Evolutionary conservation across 2,797 vertebrate genomes (phyloP), one percentile per base, ranked within the genome.

Genomic region (Pangasius macronema): DNA sequence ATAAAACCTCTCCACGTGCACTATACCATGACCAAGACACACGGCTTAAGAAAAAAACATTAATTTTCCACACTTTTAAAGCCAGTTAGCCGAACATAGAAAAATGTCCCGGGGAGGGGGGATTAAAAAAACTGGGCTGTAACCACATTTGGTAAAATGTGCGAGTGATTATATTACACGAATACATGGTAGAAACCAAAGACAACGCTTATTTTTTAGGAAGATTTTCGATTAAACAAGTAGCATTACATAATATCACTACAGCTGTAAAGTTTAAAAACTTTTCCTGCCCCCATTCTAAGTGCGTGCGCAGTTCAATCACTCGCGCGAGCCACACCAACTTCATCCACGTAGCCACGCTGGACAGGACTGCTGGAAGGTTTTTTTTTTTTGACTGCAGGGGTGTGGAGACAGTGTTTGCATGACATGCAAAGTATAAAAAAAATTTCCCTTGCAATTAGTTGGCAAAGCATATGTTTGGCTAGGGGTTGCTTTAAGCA

Each of bases 381-480:
- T 9, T 0, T 30, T 33, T 36, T 57, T 81, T 65, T 42, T 46
- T 59, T 27, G 13, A 82, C 84, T 86, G 5, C 27, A 70, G 0
- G 61, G 81, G 80, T 63, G 80, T 81, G 59, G 90, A 67, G 53
- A 42, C 81, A 51, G 53, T 11, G 10, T 91, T 91, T 90, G 88
- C 91, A 89, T 91, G 61, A 6, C 33, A 91, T 89, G 91, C 91
- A 90, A 90, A 90, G 20, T 14, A 30, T 46, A 22, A n/a, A 72
- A 83, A 83, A 36, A 83, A 86, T 82, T 88, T 55, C 76, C 84
- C 82, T 83, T 39, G 30, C 63, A 75, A 86, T 87, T 84, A 84
- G 8, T 20, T 63, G 67, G 57, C 68, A 51, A 20, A 49, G 73
- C 55, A 59, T 53, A 61, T 22, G 13, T 16, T 70, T 51, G n/a